phyloP scores from a whole-genome alignment of 2,797 vertebrate genomes.

The Setipinna tenuifilis region DNA sequence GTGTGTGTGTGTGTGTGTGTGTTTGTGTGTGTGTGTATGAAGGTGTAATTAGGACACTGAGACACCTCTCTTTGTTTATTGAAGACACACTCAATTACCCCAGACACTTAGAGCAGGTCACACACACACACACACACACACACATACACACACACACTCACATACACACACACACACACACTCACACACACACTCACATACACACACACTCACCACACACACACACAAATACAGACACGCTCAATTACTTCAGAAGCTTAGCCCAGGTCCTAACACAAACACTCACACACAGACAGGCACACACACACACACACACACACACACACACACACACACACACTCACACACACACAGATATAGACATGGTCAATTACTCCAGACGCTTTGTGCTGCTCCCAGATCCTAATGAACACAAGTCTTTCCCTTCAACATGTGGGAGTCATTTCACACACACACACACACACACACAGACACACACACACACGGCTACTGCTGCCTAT shows the following conservation, averaged over 20 bases:
- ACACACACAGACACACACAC: constrained; percentile 14
- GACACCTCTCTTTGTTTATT: too few species aligned
- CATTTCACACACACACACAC: constrained; percentile 66
- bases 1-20: too few species aligned
- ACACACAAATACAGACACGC: not conserved
- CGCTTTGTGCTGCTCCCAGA: constrained; percentile 77
- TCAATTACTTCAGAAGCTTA: not conserved
- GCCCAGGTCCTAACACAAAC: not conserved
- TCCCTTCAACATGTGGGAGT: constrained; percentile 81
- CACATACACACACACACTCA: not conserved
- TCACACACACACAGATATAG: constrained; percentile 26
- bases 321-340: constrained; percentile 11
- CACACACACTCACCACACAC: not conserved
- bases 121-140: too few species aligned
- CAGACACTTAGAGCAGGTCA: too few species aligned
- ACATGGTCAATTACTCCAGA: constrained; percentile 80
- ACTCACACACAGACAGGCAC: not conserved
- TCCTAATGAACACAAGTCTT: constrained; percentile 76
- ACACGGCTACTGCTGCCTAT: constrained; percentile 61
- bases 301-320: not conserved
- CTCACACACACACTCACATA: too few species aligned
- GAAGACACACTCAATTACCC: too few species aligned
- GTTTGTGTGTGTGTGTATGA: too few species aligned
- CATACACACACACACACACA: not conserved
- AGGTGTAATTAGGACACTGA: too few species aligned